Conservation (phyloP, 2,888 invertebrate species). For the Scelioninae gen. 2 region DNA sequence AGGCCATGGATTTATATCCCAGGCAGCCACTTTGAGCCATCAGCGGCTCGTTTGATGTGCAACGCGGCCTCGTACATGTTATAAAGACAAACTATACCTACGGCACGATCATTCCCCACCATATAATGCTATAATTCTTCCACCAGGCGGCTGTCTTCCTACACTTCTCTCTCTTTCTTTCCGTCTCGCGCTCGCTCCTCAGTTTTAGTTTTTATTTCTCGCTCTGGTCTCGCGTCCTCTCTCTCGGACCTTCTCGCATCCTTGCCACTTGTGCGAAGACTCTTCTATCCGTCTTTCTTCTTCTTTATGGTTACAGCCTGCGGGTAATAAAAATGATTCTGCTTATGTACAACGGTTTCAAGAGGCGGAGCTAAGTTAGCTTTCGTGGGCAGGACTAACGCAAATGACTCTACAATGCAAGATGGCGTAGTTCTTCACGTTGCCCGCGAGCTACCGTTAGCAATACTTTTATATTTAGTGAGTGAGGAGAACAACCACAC, state of each 20-base stretch:
- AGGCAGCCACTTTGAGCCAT: conserved; percentile 75
- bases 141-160: conserved; percentile 62
- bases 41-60: conserved; percentile 75
- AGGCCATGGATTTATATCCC: conserved; percentile 74
- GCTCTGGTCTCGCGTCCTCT: conserved; percentile 38
- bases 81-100: conserved; percentile 76
- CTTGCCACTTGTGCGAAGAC: conserved; percentile 34
- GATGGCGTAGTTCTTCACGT: conserved; percentile 75
- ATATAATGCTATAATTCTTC: conserved; percentile 74
- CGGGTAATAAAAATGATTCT: conserved; percentile 77
- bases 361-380: conserved; percentile 77
- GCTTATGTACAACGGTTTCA: conserved; percentile 73
- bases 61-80: conserved; percentile 73
- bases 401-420: conserved; percentile 77
- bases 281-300: conserved; percentile 68
- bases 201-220: conserved; percentile 52
- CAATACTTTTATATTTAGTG: conserved; percentile 71
- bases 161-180: conserved; percentile 56
- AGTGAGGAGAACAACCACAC: conserved; percentile 62
- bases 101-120: conserved; percentile 73
- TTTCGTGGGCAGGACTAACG: conserved; percentile 77
- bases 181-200: conserved; percentile 47
- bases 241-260: conserved; percentile 36
- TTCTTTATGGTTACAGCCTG: conserved; percentile 73
- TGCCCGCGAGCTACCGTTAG: conserved; percentile 67